Conservation (phyloP, 2,113 vertebrate genomes). For the Hylia prasina region DNA sequence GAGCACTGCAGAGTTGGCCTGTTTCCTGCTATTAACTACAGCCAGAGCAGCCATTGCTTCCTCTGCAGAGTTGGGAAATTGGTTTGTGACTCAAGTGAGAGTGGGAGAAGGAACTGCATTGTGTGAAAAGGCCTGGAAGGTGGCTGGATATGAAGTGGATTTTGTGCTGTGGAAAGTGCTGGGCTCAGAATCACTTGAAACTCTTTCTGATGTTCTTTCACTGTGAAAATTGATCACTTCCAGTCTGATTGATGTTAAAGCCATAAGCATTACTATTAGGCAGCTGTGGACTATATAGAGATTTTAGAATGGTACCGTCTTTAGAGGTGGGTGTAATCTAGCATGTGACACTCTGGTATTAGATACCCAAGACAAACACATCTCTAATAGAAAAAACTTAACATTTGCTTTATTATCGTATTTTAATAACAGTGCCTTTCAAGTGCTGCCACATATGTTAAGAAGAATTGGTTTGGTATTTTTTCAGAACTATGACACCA, state of each 20-base stretch:
- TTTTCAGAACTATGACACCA: not conserved
- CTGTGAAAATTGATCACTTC: not conserved
- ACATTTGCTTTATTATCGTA: not conserved
- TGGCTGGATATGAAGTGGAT: not conserved
- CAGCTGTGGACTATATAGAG: not conserved
- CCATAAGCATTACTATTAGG: not conserved
- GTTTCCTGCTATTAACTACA: not conserved
- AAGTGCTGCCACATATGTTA: not conserved
- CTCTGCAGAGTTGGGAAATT: not conserved
- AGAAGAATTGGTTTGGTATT: not conserved
- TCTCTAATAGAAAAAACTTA: not conserved
- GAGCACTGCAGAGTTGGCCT: constrained; percentile 8
- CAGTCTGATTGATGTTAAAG: not conserved
- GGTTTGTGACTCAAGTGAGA: not conserved
- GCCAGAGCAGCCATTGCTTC: not conserved
- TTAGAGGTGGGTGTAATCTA: not conserved
- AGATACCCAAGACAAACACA: not conserved
- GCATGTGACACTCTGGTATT: not conserved
- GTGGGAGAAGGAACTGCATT: not conserved
- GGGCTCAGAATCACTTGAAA: not conserved
- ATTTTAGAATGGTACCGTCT: not conserved
- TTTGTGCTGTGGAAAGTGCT: not conserved
- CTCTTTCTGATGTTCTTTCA: not conserved
- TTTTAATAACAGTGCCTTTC: not conserved
- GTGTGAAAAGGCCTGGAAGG: not conserved